Base-by-base conservation (phyloP, 2,888 invertebrate species). In the Dorcus parallelipipedus region DNA sequence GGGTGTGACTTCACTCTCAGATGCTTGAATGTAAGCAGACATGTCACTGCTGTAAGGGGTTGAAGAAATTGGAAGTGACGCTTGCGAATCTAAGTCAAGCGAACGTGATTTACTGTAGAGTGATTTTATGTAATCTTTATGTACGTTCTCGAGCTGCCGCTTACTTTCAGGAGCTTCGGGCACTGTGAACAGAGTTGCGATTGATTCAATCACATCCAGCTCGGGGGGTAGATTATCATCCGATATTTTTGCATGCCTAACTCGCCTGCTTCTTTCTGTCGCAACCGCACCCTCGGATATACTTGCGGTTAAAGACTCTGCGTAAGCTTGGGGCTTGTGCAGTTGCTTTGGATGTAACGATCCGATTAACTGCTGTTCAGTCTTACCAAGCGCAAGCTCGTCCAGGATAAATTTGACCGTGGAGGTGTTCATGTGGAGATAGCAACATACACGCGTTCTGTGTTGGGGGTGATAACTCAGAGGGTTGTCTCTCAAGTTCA, bases 401-500 rank as follows among this genome's bases (percentile, higher is more conserved):
- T 87, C 85, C 39, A 87, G 72, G 47, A 84, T 72, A 71, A 87
- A 87, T 75, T 81, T 69, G 9, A 74, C 64, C 1, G 73, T 79
- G 7, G 79, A 76, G 9, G 83, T 79, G 63, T 82, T 82, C 58
- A 80, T 80, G 70, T 86, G 83, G 48, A 87, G 74, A 74, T 83
- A 83, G 65, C 80, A 79, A 2, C 82, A 79, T 0, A 83, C 80
- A 1, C 80, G 74, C 56, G 77, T 66, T 40, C 87, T 80, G 72
- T 88, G 86, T 43, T 82, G 80, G 1, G 83, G 81, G 74, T 86
- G 84, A 71, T 81, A 86, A 54, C 81, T 80, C 33, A 88, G 68
- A 0, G 88, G 87, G 78, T 88, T 88, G 4, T 84, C 84, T 62
- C 79, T 78, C 9, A 88, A 75, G 65, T 81, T 82, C 9, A 88